Conservation (phyloP, 2,797 vertebrate species). For the Pseudochirops corinnae region DNA sequence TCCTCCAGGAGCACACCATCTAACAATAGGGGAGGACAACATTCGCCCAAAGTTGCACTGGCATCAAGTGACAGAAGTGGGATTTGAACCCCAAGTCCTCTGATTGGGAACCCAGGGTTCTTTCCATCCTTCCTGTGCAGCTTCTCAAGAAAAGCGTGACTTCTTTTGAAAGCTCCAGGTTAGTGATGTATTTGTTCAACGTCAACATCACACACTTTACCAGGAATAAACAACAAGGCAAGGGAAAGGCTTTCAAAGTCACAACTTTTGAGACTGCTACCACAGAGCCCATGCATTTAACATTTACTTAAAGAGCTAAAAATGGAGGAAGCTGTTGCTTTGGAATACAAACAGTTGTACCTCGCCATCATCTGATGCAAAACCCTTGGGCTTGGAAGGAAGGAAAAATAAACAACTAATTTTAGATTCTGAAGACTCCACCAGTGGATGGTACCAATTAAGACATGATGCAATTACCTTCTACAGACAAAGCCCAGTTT, state of each 20-base stretch:
- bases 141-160: neutral
- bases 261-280: conserved; percentile 79
- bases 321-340: conserved; percentile 82
- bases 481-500: conserved; percentile 79
- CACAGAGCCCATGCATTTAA: conserved; percentile 78
- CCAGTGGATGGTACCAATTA: conserved; percentile 83
- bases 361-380: conserved; percentile 85
- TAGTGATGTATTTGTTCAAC: conserved; percentile 83
- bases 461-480: conserved; percentile 86
- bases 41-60: neutral
- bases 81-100: neutral
- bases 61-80: neutral
- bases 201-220: conserved; percentile 81
- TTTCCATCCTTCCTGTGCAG: neutral
- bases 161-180: conserved; percentile 57
- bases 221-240: conserved; percentile 81
- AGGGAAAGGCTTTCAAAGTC: conserved; percentile 80
- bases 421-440: conserved; percentile 84
- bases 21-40: neutral
- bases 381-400: conserved; percentile 86
- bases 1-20: neutral
- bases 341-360: conserved; percentile 82
- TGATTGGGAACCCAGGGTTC: neutral
- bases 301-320: conserved; percentile 84
- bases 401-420: conserved; percentile 87